Percentiles rank a stretch among this genome's conserved stretches.
These are phyloP conservation scores for Corvus moneduloides DNA, from an alignment of 2,113 vertebrate species.

Conservation along the genomic window DNA sequence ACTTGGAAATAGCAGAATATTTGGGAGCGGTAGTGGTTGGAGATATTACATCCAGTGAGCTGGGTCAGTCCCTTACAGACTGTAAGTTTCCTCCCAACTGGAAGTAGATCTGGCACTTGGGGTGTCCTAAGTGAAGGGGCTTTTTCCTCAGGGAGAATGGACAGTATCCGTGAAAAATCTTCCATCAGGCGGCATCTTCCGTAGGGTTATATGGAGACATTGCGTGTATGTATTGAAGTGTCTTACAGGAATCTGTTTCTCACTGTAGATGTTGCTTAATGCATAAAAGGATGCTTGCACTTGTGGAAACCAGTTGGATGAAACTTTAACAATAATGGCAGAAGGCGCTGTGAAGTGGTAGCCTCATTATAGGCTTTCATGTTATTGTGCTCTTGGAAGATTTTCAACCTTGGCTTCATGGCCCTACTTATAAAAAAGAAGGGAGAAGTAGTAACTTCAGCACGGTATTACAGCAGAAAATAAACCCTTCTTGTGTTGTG, in stretches of 20 bases:
- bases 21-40: not conserved
- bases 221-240: not conserved
- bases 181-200: not conserved
- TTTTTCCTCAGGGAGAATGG: not conserved
- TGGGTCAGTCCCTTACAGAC: not conserved
- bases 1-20: not conserved
- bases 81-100: not conserved
- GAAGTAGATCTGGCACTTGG: not conserved
- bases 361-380: not conserved
- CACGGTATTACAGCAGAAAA: not conserved
- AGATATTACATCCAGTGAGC: not conserved
- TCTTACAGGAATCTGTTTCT: not conserved
- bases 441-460: not conserved
- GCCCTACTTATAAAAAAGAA: not conserved
- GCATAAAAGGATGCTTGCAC: not conserved
- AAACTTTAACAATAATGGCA: not conserved
- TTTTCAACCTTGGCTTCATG: not conserved
- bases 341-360: not conserved
- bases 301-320: not conserved
- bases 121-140: not conserved
- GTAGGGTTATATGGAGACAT: not conserved
- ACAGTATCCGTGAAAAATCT: not conserved
- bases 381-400: not conserved
- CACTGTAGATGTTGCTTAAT: not conserved
- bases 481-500: not conserved